A percentile compares a stretch with the other conserved stretches of the same genome.
phyloP scores from a whole-genome alignment of 2,888 invertebrate genomes.

The Pollenia griseotomentosa region DNA sequence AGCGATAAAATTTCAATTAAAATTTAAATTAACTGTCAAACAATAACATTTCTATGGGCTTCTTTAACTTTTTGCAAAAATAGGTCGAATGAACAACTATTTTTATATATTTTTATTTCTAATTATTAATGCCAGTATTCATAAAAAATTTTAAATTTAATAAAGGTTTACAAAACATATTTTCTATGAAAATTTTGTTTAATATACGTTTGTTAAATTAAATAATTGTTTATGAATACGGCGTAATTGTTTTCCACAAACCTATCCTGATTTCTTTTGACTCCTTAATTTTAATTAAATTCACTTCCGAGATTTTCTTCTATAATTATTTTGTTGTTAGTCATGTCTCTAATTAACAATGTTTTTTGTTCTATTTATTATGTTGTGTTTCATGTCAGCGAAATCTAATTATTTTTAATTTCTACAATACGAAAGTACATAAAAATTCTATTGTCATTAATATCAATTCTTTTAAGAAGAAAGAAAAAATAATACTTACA shows the following conservation, averaged over 20 bases:
- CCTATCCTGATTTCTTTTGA: too few relatives aligned
- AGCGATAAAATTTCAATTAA: too few relatives aligned
- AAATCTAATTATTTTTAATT: conserved; percentile 67
- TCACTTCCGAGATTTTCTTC: background rate
- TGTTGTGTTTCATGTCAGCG: background rate
- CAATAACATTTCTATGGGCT: too few relatives aligned
- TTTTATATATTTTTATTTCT: too few relatives aligned
- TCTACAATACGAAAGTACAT: conserved; percentile 17
- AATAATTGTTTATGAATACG: too few relatives aligned
- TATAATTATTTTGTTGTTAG: conserved; percentile 12
- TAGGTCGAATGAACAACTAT: too few relatives aligned
- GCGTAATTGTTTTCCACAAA: too few relatives aligned
- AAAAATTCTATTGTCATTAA: conserved; percentile 57
- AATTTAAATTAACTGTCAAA: too few relatives aligned
- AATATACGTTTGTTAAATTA: background rate
- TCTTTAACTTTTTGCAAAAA: too few relatives aligned
- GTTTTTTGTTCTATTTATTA: background rate
- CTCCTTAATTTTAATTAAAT: background rate
- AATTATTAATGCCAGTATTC: too few relatives aligned
- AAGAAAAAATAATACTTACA: background rate
- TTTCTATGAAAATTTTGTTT: background rate
- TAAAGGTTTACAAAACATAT: too few relatives aligned
- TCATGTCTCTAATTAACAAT: conserved; percentile 10
- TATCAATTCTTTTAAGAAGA: conserved; percentile 44
- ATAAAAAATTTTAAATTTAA: too few relatives aligned